phyloP scores from a whole-genome alignment of 64 coral and sea anemone species.

The Orbicella faveolata region DNA sequence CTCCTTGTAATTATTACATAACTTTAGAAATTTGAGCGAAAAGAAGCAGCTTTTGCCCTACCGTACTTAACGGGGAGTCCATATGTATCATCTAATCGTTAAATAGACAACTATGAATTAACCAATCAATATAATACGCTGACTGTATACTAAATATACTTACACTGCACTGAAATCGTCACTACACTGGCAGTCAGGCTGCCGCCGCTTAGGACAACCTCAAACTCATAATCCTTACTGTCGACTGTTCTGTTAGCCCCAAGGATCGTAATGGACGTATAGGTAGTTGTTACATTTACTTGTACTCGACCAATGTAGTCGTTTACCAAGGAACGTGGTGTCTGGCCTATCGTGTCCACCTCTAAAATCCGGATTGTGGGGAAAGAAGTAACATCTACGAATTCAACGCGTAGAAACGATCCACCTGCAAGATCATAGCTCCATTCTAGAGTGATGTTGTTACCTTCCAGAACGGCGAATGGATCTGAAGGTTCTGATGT shows the following conservation, averaged over 20 bases:
- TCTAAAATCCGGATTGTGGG: too few species aligned
- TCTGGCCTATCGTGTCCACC: too few species aligned
- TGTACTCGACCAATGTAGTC: background rate
- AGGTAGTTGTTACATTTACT: background rate
- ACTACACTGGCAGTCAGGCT: background rate
- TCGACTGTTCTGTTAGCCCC: background rate
- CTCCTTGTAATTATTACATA: too few species aligned
- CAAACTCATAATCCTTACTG: background rate
- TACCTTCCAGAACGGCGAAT: background rate
- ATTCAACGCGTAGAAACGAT: too few species aligned
- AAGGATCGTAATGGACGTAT: background rate
- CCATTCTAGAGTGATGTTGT: background rate
- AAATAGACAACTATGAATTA: too few species aligned
- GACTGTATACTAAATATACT: background rate
- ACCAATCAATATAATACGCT: too few species aligned
- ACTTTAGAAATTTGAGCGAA: too few species aligned
- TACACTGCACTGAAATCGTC: background rate
- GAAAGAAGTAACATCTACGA: background rate
- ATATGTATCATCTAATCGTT: too few species aligned
- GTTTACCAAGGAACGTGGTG: background rate
- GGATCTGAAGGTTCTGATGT: background rate
- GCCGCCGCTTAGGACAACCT: background rate
- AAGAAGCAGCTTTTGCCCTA: too few species aligned
- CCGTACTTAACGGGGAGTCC: too few species aligned
- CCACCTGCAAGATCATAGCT: background rate